A percentile compares a stretch with the other conserved stretches of the same genome.
These are phyloP conservation scores for Leptoclinus maculatus DNA, from an alignment of 2,797 vertebrate genomes.

Conservation along the genomic window DNA sequence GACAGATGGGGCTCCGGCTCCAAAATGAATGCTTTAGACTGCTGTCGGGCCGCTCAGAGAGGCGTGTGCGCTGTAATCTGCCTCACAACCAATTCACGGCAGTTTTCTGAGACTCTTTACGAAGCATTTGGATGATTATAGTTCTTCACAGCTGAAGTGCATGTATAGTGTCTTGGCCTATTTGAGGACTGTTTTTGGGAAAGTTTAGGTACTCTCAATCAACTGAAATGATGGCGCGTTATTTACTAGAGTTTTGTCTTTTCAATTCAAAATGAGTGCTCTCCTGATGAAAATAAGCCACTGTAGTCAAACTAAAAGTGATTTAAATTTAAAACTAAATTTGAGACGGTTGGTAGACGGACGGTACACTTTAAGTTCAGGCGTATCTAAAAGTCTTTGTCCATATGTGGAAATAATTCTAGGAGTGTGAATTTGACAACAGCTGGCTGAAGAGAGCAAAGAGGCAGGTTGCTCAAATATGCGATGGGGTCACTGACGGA, in stretches of 20 bases:
- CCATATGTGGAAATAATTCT: constrained; percentile 8
- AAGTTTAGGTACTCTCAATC: background rate
- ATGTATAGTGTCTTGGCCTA: constrained; percentile 33
- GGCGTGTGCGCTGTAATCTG: constrained; percentile 58
- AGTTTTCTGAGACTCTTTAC: constrained; percentile 20
- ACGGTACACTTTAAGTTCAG: background rate
- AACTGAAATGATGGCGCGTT: background rate
- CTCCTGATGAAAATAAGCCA: background rate
- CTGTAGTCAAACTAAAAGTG: background rate
- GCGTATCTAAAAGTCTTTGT: constrained; percentile 6
- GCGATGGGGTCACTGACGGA: background rate
- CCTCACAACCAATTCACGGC: constrained; percentile 30
- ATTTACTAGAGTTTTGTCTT: background rate
- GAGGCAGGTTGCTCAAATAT: constrained; percentile 8
- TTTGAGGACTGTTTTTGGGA: constrained; percentile 12
- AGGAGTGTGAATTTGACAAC: constrained; percentile 13
- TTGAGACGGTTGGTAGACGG: background rate
- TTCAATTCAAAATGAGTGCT: background rate
- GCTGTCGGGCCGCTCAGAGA: constrained; percentile 33
- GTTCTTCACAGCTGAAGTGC: constrained; percentile 53
- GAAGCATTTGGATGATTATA: constrained; percentile 54
- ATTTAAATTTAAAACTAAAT: background rate
- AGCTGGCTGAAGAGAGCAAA: constrained; percentile 10
- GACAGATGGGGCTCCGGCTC: constrained; percentile 44
- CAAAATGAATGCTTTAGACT: constrained; percentile 55